Conservation (phyloP, 2,113 vertebrate species). For the Pipa parva region DNA sequence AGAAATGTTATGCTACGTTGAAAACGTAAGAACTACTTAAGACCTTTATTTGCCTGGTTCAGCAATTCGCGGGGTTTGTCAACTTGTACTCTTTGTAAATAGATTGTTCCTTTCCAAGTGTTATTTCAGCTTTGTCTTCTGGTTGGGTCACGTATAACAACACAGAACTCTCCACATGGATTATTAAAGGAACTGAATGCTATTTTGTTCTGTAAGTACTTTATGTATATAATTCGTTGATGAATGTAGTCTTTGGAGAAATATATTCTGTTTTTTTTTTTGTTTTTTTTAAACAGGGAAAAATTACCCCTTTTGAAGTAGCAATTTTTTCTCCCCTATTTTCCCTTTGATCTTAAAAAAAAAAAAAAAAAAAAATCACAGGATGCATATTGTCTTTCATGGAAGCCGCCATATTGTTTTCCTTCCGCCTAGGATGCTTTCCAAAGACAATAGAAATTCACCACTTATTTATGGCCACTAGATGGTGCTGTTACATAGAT, state of each 20-base stretch:
- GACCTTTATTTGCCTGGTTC: constrained; percentile 56
- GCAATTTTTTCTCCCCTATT: too few species aligned
- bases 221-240: constrained; percentile 28
- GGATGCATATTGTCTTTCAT: too few species aligned
- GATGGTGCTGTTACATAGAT: too few species aligned
- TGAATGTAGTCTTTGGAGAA: background rate
- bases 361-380: background rate
- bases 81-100: constrained; percentile 59
- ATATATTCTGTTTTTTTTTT: too few species aligned
- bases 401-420: too few species aligned
- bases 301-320: too few species aligned
- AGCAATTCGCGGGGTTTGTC: constrained; percentile 43
- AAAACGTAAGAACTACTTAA: background rate
- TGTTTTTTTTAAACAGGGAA: too few species aligned
- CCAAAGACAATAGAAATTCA: too few species aligned
- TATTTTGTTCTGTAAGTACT: constrained; percentile 59
- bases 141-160: constrained; percentile 68
- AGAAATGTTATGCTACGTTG: background rate
- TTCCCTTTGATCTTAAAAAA: too few species aligned
- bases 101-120: constrained; percentile 65
- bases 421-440: too few species aligned
- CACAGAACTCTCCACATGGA: constrained; percentile 51
- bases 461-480: too few species aligned
- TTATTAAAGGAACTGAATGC: constrained; percentile 70
- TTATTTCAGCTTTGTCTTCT: constrained; percentile 69